Conservation (phyloP, 2,888 invertebrate genomes). For the Copidosoma aretas region DNA sequence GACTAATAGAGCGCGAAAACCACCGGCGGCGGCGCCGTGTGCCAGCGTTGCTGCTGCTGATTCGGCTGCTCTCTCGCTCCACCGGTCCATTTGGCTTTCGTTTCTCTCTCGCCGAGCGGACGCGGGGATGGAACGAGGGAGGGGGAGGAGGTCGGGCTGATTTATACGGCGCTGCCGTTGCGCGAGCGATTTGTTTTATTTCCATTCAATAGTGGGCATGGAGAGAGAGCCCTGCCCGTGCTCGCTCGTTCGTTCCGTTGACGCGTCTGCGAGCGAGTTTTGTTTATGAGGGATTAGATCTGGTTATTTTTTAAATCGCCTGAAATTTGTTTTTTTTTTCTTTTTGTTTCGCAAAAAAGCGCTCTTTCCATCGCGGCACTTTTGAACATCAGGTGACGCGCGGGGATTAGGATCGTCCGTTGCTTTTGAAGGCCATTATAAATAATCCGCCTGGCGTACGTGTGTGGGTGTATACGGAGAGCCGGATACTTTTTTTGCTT, state of each 20-base stretch:
- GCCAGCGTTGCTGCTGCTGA: conserved; percentile 25
- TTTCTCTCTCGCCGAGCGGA: conserved; percentile 33
- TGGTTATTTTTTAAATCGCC: background rate
- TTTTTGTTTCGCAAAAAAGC: too few relatives aligned
- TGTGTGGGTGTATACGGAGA: too few relatives aligned
- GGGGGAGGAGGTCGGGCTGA: conserved; percentile 5
- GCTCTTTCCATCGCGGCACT: too few relatives aligned
- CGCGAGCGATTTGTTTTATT: conserved; percentile 27
- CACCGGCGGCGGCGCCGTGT: conserved; percentile 11
- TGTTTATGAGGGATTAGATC: background rate
- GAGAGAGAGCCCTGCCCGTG: background rate
- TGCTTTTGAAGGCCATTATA: too few relatives aligned
- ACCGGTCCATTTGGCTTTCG: conserved; percentile 47
- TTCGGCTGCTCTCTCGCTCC: conserved; percentile 40
- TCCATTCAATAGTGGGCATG: conserved; percentile 24
- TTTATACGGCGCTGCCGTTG: conserved; percentile 19
- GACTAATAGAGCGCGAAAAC: conserved; percentile 41
- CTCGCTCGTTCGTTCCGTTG: conserved; percentile 4
- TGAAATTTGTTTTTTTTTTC: background rate
- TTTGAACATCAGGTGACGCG: too few relatives aligned
- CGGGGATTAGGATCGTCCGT: too few relatives aligned
- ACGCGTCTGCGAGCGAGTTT: background rate
- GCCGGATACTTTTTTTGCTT: too few relatives aligned
- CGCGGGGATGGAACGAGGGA: conserved; percentile 2
- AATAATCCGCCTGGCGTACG: too few relatives aligned